Evolutionary conservation across 2,113 vertebrate species (phyloP).

Genomic region (Morone saxatilis): DNA sequence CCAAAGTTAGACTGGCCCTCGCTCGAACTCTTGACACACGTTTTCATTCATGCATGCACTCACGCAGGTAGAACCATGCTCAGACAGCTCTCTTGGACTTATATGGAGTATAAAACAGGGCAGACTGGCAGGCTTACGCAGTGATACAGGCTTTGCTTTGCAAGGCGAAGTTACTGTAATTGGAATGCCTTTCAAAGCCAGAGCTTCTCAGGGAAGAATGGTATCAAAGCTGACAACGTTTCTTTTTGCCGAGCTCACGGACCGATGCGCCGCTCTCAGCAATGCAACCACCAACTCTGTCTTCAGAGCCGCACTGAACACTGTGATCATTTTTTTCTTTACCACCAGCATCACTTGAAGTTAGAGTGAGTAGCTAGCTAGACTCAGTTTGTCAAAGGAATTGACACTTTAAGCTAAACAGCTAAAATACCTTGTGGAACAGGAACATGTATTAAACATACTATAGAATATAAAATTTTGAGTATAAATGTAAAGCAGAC

Average conservation of each 20-base stretch:
- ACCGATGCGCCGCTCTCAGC: constrained; percentile 10
- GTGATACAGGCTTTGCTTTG: constrained; percentile 55
- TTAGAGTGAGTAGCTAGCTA: not conserved
- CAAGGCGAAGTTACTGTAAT: constrained; percentile 60
- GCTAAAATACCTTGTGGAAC: not conserved
- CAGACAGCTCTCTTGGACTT: constrained; percentile 19
- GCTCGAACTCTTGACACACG: not conserved
- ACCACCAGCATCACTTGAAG: constrained; percentile 13
- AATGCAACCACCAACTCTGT: not conserved
- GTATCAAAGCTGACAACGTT: constrained; percentile 70
- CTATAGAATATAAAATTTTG: not conserved
- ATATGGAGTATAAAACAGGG: constrained; percentile 12
- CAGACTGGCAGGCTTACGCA: constrained; percentile 35
- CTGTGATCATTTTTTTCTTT: not conserved
- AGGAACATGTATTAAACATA: not conserved
- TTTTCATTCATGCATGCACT: constrained; percentile 29
- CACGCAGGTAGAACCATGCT: constrained; percentile 28
- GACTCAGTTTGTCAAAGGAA: not conserved
- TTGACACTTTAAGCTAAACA: not conserved
- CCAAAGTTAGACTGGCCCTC: constrained; percentile 1
- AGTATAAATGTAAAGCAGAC: not conserved
- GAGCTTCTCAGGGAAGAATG: constrained; percentile 33
- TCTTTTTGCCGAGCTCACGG: constrained; percentile 32
- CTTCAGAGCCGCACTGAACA: constrained; percentile 7
- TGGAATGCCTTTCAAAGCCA: constrained; percentile 68